Conservation (phyloP, 2,113 vertebrate genomes). For the Galeopterus variegatus region DNA sequence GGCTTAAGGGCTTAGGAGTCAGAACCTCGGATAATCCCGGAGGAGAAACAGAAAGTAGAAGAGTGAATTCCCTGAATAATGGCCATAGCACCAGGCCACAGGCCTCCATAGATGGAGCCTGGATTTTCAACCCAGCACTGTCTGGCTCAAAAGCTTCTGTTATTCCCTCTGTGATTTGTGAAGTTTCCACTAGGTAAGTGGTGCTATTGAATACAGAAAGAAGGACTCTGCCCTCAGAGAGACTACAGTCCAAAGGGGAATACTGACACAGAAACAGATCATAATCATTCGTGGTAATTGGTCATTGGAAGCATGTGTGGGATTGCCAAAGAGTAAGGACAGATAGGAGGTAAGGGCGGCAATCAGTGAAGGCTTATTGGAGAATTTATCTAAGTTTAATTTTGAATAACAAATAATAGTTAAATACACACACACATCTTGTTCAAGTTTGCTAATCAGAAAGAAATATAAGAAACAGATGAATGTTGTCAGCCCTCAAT, state of each 20-base stretch:
- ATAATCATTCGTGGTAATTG: neutral
- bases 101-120: neutral
- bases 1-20: neutral
- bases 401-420: neutral
- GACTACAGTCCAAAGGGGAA: neutral
- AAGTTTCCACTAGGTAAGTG: neutral
- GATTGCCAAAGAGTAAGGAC: neutral
- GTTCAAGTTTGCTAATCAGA: conserved; percentile 22
- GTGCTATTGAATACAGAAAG: neutral
- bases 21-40: neutral
- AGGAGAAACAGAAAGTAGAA: neutral
- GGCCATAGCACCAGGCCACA: neutral
- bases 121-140: neutral
- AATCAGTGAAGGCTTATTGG: neutral
- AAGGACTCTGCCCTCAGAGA: neutral
- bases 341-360: neutral
- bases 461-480: conserved; percentile 29
- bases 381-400: conserved; percentile 47
- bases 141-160: neutral
- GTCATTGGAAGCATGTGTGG: neutral
- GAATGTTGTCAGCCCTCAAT: neutral
- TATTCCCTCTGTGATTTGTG: neutral
- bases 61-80: neutral
- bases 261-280: neutral
- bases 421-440: neutral